A percentile compares a stretch with the other conserved stretches of the same genome.
Evolutionary conservation across 2,797 vertebrate genomes (phyloP).

Genomic region (Malacoraja senta): DNA sequence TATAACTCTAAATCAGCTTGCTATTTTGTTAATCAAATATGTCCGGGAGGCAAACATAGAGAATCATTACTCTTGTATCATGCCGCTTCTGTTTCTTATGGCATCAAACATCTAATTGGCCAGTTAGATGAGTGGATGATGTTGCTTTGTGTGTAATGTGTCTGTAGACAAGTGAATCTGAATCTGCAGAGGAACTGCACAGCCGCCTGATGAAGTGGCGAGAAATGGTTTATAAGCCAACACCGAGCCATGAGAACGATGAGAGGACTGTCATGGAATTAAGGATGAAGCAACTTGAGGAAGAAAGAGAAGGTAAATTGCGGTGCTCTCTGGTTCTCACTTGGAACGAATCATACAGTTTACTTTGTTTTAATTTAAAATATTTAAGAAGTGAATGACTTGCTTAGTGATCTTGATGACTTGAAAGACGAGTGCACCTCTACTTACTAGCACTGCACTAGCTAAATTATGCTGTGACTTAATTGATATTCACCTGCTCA

Average conservation of each 20-base stretch:
- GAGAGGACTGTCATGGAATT: conserved; percentile 69
- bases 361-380: conserved; percentile 42
- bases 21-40: not conserved
- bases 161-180: conserved; percentile 75
- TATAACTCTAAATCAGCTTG: not conserved
- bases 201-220: conserved; percentile 81
- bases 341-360: not conserved
- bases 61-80: not conserved
- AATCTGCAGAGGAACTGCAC: conserved; percentile 77
- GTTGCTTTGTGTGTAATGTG: not conserved
- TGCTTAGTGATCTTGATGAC: not conserved
- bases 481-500: conserved; percentile 43
- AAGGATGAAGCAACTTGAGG: conserved; percentile 78
- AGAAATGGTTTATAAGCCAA: conserved; percentile 68
- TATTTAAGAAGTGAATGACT: not conserved
- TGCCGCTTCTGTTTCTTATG: too few relatives aligned
- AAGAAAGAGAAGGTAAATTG: conserved; percentile 82
- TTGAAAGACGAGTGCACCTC: too few relatives aligned
- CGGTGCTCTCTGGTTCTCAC: not conserved
- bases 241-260: conserved; percentile 64
- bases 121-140: not conserved
- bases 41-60: not conserved
- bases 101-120: not conserved
- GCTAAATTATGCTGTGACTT: conserved; percentile 43
- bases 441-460: conserved; percentile 50